Conservation (phyloP, 2,113 vertebrate genomes). For the Acinonyx jubatus region DNA sequence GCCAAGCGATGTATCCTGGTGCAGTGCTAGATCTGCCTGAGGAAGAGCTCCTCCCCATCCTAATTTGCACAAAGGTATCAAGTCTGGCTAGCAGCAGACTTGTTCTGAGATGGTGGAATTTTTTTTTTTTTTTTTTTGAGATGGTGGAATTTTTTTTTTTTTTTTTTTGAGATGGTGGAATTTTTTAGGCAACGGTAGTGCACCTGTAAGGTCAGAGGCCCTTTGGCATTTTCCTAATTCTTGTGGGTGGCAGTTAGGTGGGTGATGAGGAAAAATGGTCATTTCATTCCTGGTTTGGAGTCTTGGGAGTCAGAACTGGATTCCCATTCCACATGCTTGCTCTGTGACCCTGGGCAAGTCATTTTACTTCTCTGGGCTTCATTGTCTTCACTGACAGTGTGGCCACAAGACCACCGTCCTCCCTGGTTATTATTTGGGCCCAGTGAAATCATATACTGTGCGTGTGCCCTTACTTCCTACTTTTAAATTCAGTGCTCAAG, state of each 20-base stretch:
- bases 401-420: neutral
- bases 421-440: neutral
- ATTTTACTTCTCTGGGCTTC: neutral
- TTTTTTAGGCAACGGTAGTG: neutral
- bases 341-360: neutral
- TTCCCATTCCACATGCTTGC: neutral
- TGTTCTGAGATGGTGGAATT: neutral
- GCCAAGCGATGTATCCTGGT: accelerated
- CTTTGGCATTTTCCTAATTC: neutral
- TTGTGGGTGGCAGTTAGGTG: neutral
- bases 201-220: neutral
- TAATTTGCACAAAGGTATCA: neutral
- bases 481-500: neutral
- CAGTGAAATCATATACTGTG: neutral
- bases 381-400: neutral
- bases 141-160: too few species aligned
- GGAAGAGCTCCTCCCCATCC: neutral
- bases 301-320: neutral
- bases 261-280: neutral
- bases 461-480: neutral
- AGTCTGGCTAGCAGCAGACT: neutral
- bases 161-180: neutral
- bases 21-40: neutral
- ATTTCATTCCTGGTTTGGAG: neutral
- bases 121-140: too few species aligned